Base-by-base conservation (phyloP, 2,888 invertebrate species). In the Parnassius mnemosyne region DNA sequence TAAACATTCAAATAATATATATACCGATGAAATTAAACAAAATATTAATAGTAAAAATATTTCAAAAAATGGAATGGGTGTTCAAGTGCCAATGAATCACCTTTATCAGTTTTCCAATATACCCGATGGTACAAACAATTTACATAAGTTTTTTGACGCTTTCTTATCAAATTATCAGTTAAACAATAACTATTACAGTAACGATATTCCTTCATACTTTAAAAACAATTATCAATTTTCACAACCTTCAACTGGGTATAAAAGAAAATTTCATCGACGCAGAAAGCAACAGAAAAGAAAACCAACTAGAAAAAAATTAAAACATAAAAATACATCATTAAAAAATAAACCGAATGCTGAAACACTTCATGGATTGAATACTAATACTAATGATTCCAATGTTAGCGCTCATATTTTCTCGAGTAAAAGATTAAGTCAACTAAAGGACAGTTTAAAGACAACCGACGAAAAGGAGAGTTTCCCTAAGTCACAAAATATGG, bases 141-240 rank as follows among this genome's bases (percentile, higher is more conserved):
- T 59, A 44, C 59, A 61, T 41, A 54, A 61, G 42, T 61, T 61
- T 44, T 56, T 61, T n/a, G 54, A 64, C 13, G n/a, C 46, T 51
- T 25, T 64, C 11, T 56, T 61, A 49, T 52, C 65, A 20, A 65
- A 61, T 51, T 61, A 65, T 57, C 49, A 58, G 50, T 44, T 52
- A 13, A 52, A 25, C 9, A 60, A 60, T 41, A 55, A 46, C n/a
- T 16, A 65, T 55, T 59, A 53, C 34, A 63, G 57, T n/a, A 60
- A 57, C n/a, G 58, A 60, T 44, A 71, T 66, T 57, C 72, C 72
- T 7, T 71, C 65, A 49, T 68, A 73, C 46, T 67, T 69, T 64
- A 67, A 68, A 43, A 67, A 72, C 55, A 63, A 71, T 34, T 70
- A 71, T 60, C 69, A 69, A 68, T 56, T 61, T 34, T 58, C 68